Percentiles rank a stretch among this genome's conserved stretches.
phyloP scores from a whole-genome alignment of 2,797 vertebrate species.

The Sebastolobus alascanus region DNA sequence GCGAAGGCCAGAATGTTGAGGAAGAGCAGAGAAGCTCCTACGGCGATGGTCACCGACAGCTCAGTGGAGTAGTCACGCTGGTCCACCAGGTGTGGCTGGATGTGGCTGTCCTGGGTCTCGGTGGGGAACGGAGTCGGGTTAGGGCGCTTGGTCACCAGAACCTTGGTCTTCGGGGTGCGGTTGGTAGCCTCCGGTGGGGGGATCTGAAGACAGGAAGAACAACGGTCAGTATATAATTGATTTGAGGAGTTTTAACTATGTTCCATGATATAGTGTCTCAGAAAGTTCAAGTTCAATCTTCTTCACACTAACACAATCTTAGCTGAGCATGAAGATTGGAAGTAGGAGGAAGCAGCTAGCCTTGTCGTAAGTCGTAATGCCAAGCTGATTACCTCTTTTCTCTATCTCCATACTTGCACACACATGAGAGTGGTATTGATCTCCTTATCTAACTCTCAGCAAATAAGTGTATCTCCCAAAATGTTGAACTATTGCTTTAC shows the following conservation, averaged over 20 bases:
- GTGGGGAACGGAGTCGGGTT: slow-evolving; percentile 96
- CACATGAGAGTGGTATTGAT: too few species aligned
- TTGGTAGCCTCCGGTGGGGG: slow-evolving; percentile 95
- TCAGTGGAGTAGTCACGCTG: slow-evolving; percentile 99
- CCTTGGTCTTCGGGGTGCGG: slow-evolving; percentile 92
- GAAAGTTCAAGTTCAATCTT: not conserved
- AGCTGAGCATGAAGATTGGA: too few species aligned
- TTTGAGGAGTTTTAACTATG: not conserved
- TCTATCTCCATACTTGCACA: too few species aligned
- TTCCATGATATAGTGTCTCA: not conserved
- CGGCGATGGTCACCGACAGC: slow-evolving; percentile 97
- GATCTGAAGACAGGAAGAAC: slow-evolving; percentile 74
- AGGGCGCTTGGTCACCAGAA: slow-evolving; percentile 88
- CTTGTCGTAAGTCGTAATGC: too few species aligned
- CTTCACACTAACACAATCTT: not conserved
- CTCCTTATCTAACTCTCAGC: too few species aligned
- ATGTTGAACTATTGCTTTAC: too few species aligned
- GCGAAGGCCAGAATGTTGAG: slow-evolving; percentile 99
- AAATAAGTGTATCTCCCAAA: too few species aligned
- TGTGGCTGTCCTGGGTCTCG: slow-evolving; percentile 93
- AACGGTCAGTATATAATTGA: not conserved
- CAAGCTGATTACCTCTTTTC: too few species aligned
- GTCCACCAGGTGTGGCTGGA: slow-evolving; percentile 96
- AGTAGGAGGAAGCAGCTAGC: too few species aligned
- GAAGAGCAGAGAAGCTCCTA: slow-evolving; percentile 97